A percentile compares a stretch with the other conserved stretches of the same genome.
Evolutionary conservation across 1,140 invertebrate genomes (phyloP).

Genomic region (Hormaphis cornu): DNA sequence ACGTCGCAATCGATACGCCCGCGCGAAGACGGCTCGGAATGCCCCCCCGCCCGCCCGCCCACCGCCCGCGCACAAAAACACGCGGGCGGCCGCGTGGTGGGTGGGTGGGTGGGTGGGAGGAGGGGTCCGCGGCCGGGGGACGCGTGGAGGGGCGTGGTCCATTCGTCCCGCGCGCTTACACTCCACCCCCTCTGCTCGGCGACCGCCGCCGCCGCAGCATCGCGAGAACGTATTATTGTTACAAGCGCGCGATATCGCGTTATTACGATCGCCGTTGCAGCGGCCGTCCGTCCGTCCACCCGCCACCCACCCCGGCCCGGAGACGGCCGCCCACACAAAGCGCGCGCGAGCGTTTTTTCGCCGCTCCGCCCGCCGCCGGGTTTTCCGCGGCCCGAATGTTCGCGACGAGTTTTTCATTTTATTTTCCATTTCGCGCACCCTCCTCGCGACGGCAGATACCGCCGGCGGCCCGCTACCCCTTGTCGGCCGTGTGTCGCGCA

Average conservation of each 20-base stretch:
- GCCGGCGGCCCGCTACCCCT: not conserved
- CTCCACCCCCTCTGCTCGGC: constrained; percentile 7
- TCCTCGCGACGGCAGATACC: not conserved
- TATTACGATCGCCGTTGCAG: not conserved
- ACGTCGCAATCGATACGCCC: not conserved
- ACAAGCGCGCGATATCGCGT: not conserved
- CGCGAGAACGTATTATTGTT: too few species aligned
- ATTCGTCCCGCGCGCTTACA: constrained; percentile 8
- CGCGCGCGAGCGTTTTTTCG: not conserved
- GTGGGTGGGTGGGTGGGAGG: not conserved
- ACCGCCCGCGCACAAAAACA: too few species aligned
- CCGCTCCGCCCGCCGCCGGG: not conserved
- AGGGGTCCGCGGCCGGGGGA: not conserved
- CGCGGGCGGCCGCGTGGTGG: not conserved
- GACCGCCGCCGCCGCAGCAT: not conserved
- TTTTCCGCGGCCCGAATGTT: too few species aligned
- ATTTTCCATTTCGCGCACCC: not conserved
- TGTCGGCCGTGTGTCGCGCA: not conserved
- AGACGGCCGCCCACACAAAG: too few species aligned
- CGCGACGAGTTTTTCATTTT: too few species aligned
- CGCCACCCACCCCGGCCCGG: not conserved
- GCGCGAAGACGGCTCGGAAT: not conserved
- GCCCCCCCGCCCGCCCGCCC: not conserved
- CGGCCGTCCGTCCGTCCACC: not conserved
- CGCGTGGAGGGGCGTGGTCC: constrained; percentile 8